Percentiles rank a stretch among this genome's conserved stretches.
phyloP scores from a whole-genome alignment of 2,113 vertebrate species.

The Pteruthius melanotis region DNA sequence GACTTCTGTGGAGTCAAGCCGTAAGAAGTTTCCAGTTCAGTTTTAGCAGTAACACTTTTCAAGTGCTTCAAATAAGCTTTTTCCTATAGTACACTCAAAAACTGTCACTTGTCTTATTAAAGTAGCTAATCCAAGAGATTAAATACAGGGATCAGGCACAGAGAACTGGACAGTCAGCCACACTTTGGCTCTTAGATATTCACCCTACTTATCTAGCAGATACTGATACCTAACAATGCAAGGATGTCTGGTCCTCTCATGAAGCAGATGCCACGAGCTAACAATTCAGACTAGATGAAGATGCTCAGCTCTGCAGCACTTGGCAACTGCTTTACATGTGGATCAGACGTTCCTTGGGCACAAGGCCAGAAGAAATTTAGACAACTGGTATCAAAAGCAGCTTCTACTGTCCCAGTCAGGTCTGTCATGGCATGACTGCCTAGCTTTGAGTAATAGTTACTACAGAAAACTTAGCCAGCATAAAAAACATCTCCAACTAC shows the following conservation, averaged over 20 bases:
- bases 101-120: background rate
- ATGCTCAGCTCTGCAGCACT: background rate
- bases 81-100: background rate
- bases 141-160: background rate
- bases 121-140: background rate
- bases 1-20: background rate
- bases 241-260: background rate
- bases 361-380: background rate
- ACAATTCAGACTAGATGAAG: background rate
- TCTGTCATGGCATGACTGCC: background rate
- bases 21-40: background rate
- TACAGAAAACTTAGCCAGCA: background rate
- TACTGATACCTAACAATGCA: accelerated
- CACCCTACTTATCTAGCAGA: background rate
- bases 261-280: background rate
- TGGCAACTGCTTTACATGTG: background rate
- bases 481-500: background rate
- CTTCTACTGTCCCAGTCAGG: background rate
- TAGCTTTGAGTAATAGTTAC: background rate
- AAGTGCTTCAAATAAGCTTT: background rate
- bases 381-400: background rate
- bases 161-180: background rate
- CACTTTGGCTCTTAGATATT: background rate
- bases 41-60: background rate
- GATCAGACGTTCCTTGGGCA: background rate